Percentiles rank a stretch among this genome's conserved stretches.
phyloP scores from a whole-genome alignment of 1,140 invertebrate genomes.

The Notospermus geniculatus region DNA sequence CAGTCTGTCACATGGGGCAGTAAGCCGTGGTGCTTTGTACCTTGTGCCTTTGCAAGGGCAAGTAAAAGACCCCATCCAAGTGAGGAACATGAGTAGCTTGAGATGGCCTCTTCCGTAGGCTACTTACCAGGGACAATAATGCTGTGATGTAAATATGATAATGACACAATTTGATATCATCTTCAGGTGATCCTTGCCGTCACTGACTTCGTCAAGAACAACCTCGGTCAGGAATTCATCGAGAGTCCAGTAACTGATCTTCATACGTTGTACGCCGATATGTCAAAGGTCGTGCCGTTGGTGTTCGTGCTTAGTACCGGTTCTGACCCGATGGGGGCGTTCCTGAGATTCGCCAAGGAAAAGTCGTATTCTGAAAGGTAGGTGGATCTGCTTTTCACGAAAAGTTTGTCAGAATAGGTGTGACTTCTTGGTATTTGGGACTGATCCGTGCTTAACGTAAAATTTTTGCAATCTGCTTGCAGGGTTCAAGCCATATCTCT shows the following conservation, averaged over 20 bases:
- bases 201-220: constrained; percentile 72
- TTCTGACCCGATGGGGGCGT: constrained; percentile 60
- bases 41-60: no score
- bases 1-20: no score
- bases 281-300: constrained; percentile 51
- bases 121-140: no score
- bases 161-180: constrained; percentile 16
- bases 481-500: constrained; percentile 60
- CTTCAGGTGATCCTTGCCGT: constrained; percentile 70
- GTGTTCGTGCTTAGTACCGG: constrained; percentile 57
- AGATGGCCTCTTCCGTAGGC: no score
- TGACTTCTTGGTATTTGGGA: no score
- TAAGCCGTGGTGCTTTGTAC: no score
- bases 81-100: no score
- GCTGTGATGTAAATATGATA: no score
- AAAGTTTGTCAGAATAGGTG: no score
- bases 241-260: constrained; percentile 72
- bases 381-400: constrained; percentile 15
- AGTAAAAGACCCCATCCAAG: no score
- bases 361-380: constrained; percentile 49
- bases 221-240: constrained; percentile 74
- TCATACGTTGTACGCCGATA: constrained; percentile 65
- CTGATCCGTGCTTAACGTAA: no score
- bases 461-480: constrained; percentile 14
- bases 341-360: constrained; percentile 70